Evolutionary conservation across 1,140 invertebrate species (phyloP).

Genomic region (Panonychus citri): DNA sequence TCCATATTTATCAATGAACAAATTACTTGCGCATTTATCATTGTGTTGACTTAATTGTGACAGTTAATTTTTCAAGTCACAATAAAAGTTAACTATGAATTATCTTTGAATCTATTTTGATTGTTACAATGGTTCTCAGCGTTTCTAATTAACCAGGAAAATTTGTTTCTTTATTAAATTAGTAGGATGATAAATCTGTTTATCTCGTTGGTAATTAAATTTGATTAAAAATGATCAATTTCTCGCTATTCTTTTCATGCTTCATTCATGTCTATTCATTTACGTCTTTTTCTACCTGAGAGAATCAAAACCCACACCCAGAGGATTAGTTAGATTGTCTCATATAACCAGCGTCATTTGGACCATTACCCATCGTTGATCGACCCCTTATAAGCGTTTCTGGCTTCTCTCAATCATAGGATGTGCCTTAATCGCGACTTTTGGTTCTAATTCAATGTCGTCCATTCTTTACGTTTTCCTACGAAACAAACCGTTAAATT

Average conservation of each 20-base stretch:
- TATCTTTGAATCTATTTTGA: no score
- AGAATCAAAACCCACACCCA: background rate
- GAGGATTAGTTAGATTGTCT: background rate
- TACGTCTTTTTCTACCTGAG: slow-evolving; percentile 22
- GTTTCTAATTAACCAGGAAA: no score
- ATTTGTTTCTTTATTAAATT: no score
- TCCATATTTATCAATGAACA: no score
- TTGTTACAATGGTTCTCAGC: no score
- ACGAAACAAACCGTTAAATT: slow-evolving; percentile 19
- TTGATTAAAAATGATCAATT: no score
- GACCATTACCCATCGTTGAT: slow-evolving; percentile 20
- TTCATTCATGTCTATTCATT: slow-evolving; percentile 19
- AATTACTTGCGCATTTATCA: no score
- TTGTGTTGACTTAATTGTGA: no score
- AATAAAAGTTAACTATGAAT: no score
- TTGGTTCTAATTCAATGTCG: slow-evolving; percentile 20
- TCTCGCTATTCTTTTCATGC: slow-evolving; percentile 10
- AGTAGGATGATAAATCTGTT: no score
- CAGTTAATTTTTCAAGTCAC: no score
- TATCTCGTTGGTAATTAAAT: no score
- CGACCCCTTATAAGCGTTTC: slow-evolving; percentile 11
- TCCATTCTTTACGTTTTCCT: slow-evolving; percentile 22
- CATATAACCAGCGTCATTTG: slow-evolving; percentile 17
- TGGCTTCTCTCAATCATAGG: slow-evolving; percentile 15
- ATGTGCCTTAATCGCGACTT: slow-evolving; percentile 9